phyloP scores from a whole-genome alignment of 2,797 vertebrate genomes.

The Merluccius polli region DNA sequence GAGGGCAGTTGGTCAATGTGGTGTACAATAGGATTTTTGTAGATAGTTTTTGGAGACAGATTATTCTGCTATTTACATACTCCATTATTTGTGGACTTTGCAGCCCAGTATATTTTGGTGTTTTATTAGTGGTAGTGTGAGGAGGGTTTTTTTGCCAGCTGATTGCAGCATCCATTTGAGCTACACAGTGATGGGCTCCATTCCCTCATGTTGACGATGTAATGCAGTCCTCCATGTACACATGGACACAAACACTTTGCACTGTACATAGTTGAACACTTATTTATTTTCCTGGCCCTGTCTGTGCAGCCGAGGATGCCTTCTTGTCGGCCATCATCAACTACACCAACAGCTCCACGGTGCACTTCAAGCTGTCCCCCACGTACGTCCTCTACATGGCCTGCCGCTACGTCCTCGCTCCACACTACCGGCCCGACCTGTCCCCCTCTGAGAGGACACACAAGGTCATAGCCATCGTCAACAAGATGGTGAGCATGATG shows the following conservation, averaged over 20 bases:
- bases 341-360: slow-evolving; percentile 98
- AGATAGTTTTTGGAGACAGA: background rate
- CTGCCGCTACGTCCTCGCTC: slow-evolving; percentile 91
- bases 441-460: slow-evolving; percentile 89
- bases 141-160: too few relatives aligned
- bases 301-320: slow-evolving; percentile 86
- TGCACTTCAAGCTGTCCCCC: slow-evolving; percentile 96
- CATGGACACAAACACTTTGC: background rate
- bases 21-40: background rate
- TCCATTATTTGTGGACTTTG: too few relatives aligned
- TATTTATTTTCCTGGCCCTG: background rate
- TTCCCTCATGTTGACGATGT: background rate
- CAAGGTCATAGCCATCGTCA: slow-evolving; percentile 93
- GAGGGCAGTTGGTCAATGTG: background rate
- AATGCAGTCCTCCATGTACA: background rate
- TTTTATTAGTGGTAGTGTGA: too few relatives aligned
- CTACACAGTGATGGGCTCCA: background rate
- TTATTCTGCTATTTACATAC: background rate
- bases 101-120: too few relatives aligned
- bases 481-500: slow-evolving; percentile 99
- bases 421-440: slow-evolving; percentile 86
- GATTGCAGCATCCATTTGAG: background rate
- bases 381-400: slow-evolving; percentile 97
- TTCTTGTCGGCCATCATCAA: slow-evolving; percentile 98
- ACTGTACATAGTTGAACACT: background rate